Conservation (phyloP, 30 jellyfish, hydroid and myxozoan genomes). For the Haliclystus octoradiatus region DNA sequence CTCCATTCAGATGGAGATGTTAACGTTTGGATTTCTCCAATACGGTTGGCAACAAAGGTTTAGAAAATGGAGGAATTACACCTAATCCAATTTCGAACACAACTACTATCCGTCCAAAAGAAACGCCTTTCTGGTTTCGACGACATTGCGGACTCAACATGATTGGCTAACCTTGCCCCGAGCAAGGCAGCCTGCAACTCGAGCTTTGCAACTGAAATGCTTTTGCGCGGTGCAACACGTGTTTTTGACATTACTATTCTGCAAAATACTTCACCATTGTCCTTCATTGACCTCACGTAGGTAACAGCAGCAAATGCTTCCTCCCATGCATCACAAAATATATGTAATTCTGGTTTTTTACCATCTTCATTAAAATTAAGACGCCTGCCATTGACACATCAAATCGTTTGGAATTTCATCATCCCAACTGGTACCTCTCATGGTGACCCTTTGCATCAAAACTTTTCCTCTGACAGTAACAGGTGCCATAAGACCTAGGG, state of each 20-base stretch:
- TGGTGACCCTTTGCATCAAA: conserved; percentile 21
- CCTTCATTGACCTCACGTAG: conserved; percentile 8
- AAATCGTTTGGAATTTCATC: conserved; percentile 19
- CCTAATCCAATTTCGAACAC: too few species aligned
- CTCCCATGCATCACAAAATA: too few species aligned
- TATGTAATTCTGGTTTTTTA: conserved; percentile 20
- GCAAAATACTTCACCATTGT: conserved; percentile 12
- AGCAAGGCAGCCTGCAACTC: conserved; percentile 27
- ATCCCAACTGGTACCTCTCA: conserved; percentile 38
- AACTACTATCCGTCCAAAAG: too few species aligned
- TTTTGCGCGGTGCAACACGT: conserved; percentile 31
- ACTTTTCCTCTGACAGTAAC: conserved; percentile 10
- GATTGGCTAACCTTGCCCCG: conserved; percentile 24
- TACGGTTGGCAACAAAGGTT: too few species aligned
- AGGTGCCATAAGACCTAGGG: conserved; percentile 35
- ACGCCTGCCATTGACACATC: conserved; percentile 16
- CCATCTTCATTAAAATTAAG: conserved; percentile 11
- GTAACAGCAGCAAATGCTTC: too few species aligned
- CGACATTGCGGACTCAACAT: conserved; percentile 6
- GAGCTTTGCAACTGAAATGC: conserved; percentile 19
- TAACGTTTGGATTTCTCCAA: too few species aligned
- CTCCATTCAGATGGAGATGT: conserved; percentile 26
- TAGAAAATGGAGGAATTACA: too few species aligned
- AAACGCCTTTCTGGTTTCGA: conserved; percentile 5
- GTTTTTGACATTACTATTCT: conserved; percentile 32